These are phyloP conservation scores for Sebastes matsubarae DNA, from an alignment of 2,797 vertebrate genomes.

Conservation along the genomic window DNA sequence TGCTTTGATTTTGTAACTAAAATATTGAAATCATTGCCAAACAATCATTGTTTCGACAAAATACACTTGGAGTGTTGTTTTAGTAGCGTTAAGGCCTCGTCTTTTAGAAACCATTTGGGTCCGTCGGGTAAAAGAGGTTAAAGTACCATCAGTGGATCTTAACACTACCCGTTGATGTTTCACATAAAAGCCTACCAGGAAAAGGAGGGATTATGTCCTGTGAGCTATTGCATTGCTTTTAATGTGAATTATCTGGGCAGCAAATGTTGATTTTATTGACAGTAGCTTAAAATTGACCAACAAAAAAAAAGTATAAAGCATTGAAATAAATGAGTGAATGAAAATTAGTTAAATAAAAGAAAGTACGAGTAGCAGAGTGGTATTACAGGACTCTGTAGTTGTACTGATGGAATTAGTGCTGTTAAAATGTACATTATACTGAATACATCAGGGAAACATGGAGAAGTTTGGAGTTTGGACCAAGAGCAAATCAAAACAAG, in stretches of 20 bases:
- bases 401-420: not conserved
- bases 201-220: no score
- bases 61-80: no score
- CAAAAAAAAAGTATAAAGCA: not conserved
- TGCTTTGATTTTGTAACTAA: no score
- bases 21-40: no score
- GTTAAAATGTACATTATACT: not conserved
- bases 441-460: not conserved
- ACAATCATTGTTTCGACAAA: no score
- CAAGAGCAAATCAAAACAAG: not conserved
- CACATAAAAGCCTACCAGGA: not conserved
- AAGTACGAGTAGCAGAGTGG: not conserved
- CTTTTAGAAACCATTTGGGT: no score
- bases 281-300: not conserved
- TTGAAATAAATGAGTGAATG: not conserved
- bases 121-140: no score
- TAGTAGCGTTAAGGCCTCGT: no score
- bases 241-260: not conserved
- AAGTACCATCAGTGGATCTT: no score
- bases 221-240: no score
- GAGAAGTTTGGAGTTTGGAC: not conserved
- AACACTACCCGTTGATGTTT: not conserved
- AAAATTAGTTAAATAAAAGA: not conserved
- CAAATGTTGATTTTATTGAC: not conserved
- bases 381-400: not conserved